Base-by-base conservation (phyloP, 1,140 invertebrate species). In the Dendroctonus ponderosae region DNA sequence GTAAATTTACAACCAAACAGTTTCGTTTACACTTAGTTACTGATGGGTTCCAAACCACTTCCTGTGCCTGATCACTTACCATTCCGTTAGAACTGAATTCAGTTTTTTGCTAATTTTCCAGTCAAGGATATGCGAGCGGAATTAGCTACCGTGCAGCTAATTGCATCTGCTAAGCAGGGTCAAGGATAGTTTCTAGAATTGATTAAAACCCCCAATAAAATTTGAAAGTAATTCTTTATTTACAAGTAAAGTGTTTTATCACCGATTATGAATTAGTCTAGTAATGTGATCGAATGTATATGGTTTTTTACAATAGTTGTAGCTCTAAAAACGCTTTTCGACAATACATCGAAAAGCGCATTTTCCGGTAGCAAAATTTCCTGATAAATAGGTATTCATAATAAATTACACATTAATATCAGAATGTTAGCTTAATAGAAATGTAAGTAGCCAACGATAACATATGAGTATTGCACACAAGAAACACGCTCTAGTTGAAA, bases 241-340 rank as follows among this genome's bases (percentile, higher is more conserved):
- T 54, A 67, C 65, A 67, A 46, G 15, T 64, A 26, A 64, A 58
- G 38, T 61, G 59, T 67, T 52, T 51, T 67, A 67, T 67, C 65
- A 67, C 65, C 65, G 49, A 49, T 53, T 58, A 60, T 41, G 7
- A 7, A 52, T 44, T 61, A 67, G 44, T 60, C 37, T 67, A 67
- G 44, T 67, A 58, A 58, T 67, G 58, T 60, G 48, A 60, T 58
- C 60, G 57, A 54, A 58, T 61, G 14, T 26, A 66, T 12, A 41
- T 51, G 39, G 41, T 40, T 51, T 59, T 46, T 65, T 43, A 5
- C 15, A 26, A 59, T 41, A 50, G 3, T 12, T 63, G 41, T 37
- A 37, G 49, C 37, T 37, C 7, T 52, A 8, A 65, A 65, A 38
- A 57, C 14, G 12, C n/a, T 39, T 48, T 57, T 41, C 9, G 14